These are phyloP conservation scores for Pandemis corylana DNA, from an alignment of 2,888 invertebrate species.

Conservation along the genomic window DNA sequence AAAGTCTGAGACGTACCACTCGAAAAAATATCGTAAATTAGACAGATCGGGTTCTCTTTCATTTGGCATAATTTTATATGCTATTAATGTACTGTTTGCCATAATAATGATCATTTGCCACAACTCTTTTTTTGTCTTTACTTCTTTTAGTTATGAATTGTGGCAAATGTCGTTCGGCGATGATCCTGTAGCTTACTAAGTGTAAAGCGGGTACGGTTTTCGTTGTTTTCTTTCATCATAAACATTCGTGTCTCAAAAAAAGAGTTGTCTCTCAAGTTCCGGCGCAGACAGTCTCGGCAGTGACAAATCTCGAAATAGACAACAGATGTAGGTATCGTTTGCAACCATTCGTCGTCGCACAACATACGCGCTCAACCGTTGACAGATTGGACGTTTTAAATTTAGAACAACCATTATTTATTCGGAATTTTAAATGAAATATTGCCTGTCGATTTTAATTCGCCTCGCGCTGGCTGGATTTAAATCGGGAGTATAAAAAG, in stretches of 20 bases:
- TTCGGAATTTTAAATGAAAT: constrained; percentile 76
- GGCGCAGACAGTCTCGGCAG: constrained; percentile 70
- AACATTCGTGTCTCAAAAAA: constrained; percentile 57
- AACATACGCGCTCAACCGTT: constrained; percentile 81
- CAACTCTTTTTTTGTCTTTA: too few species aligned
- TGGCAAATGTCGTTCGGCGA: too few species aligned
- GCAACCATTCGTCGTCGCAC: constrained; percentile 80
- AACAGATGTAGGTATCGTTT: constrained; percentile 79
- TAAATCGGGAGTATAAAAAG: constrained; percentile 5
- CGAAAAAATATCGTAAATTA: not conserved
- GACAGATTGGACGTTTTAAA: constrained; percentile 82
- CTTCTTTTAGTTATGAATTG: too few species aligned
- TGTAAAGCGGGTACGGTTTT: constrained; percentile 52
- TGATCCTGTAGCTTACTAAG: constrained; percentile 20
- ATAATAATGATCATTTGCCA: too few species aligned
- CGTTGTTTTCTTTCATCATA: constrained; percentile 55
- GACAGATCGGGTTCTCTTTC: not conserved
- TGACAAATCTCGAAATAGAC: constrained; percentile 82
- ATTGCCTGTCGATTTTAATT: constrained; percentile 70
- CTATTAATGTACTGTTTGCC: too few species aligned
- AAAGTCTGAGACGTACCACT: constrained; percentile 57
- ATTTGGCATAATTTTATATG: too few species aligned
- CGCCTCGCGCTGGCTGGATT: constrained; percentile 40
- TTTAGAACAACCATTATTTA: constrained; percentile 79
- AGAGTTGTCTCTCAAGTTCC: constrained; percentile 72